A percentile compares a stretch with the other conserved stretches of the same genome.
Conservation (phyloP, 2,797 vertebrate genomes). For the Muscicapa striata region DNA sequence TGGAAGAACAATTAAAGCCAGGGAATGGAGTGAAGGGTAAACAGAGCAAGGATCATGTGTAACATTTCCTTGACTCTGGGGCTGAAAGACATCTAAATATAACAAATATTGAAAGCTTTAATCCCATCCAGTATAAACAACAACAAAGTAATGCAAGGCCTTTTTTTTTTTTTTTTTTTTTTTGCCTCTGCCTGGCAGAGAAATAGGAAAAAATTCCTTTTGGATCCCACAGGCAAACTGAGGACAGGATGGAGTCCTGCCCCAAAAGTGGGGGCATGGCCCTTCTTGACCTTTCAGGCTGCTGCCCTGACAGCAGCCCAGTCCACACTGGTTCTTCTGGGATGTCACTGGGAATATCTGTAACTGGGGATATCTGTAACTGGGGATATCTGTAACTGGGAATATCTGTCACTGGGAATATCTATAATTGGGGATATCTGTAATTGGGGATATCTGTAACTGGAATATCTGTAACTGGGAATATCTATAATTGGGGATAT, state of each 20-base stretch:
- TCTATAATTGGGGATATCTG: too few relatives aligned
- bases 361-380: not conserved
- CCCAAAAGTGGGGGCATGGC: fast-evolving
- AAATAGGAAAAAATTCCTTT: conserved; percentile 22
- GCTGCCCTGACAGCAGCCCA: not conserved
- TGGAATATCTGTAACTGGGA: too few relatives aligned
- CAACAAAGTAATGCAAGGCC: not conserved
- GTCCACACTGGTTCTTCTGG: not conserved
- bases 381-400: not conserved
- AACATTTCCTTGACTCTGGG: conserved; percentile 16
- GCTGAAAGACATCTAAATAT: conserved; percentile 61
- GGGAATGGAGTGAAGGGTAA: not conserved
- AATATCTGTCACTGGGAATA: too few relatives aligned
- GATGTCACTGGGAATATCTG: not conserved
- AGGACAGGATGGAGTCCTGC: conserved; percentile 24
- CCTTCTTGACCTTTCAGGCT: not conserved
- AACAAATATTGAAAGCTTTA: conserved; percentile 61
- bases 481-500: too few relatives aligned
- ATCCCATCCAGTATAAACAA: conserved; percentile 35
- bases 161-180: not conserved
- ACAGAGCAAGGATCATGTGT: not conserved
- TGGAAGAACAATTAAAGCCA: not conserved
- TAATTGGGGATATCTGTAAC: too few relatives aligned
- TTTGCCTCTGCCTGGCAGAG: conserved; percentile 51
- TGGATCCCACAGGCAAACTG: not conserved